Evolutionary conservation across 1,140 invertebrate genomes (phyloP).

Genomic region (Aphelenchoides besseyi): DNA sequence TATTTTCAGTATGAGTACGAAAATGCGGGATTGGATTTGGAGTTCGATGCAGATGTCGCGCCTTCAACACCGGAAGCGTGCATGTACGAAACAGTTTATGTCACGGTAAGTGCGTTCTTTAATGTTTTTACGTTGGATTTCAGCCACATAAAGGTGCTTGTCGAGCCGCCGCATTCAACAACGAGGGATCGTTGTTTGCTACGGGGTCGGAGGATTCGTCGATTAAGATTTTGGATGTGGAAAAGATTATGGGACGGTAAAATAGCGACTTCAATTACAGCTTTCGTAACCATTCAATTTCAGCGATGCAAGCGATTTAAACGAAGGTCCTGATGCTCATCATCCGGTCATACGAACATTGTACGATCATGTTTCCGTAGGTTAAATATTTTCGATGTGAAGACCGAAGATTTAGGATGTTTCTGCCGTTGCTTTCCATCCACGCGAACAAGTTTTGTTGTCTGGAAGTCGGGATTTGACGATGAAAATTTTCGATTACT

Average conservation of each 20-base stretch:
- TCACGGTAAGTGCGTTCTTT: no score
- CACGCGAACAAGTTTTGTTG: slow-evolving; percentile 77
- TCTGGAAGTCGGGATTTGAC: slow-evolving; percentile 89
- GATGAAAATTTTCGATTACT: slow-evolving; percentile 93
- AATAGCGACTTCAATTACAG: slow-evolving; percentile 22
- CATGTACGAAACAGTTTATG: slow-evolving; percentile 95
- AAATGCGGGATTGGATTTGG: slow-evolving; percentile 75
- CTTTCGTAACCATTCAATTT: background rate
- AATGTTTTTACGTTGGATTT: no score
- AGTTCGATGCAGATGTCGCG: slow-evolving; percentile 83
- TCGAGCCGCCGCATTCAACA: slow-evolving; percentile 85
- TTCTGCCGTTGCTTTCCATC: slow-evolving; percentile 92
- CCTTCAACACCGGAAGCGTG: slow-evolving; percentile 81
- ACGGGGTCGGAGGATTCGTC: slow-evolving; percentile 96
- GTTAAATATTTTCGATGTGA: slow-evolving; percentile 26
- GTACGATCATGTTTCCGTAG: slow-evolving; percentile 88
- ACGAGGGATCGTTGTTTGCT: slow-evolving; percentile 89
- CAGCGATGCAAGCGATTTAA: slow-evolving; percentile 21
- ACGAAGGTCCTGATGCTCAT: slow-evolving; percentile 68
- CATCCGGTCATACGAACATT: slow-evolving; percentile 96
- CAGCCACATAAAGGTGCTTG: slow-evolving; percentile 96
- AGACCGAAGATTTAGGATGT: slow-evolving; percentile 72
- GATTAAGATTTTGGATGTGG: slow-evolving; percentile 95
- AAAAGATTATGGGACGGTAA: slow-evolving; percentile 81
- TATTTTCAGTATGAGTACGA: slow-evolving; percentile 46